Percentiles rank a stretch among this genome's conserved stretches.
phyloP scores from a whole-genome alignment of 2,888 invertebrate species.

The Lasioglossum morio region DNA sequence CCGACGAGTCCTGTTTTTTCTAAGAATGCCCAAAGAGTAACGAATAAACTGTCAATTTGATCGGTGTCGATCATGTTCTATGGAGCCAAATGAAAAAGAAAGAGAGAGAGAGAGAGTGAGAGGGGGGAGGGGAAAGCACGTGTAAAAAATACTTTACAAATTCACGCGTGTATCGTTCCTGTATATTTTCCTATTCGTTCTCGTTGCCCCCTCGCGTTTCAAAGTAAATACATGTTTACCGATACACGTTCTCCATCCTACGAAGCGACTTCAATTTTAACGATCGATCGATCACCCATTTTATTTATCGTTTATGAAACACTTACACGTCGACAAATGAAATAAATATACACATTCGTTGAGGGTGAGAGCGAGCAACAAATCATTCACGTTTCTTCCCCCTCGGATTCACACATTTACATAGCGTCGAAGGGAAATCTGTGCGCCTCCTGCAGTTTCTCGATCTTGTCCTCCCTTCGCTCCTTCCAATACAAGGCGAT shows the following conservation, averaged over 20 bases:
- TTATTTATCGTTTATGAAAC: constrained; percentile 69
- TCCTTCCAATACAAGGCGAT: constrained; percentile 96
- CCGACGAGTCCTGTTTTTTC: constrained; percentile 72
- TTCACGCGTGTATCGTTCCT: background rate
- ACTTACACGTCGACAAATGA: constrained; percentile 56
- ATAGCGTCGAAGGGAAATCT: constrained; percentile 95
- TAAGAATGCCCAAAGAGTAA: constrained; percentile 71
- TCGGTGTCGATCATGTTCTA: constrained; percentile 55
- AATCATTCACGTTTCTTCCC: constrained; percentile 36
- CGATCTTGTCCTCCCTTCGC: constrained; percentile 91
- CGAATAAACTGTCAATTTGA: constrained; percentile 77
- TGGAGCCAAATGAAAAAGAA: background rate
- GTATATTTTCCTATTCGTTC: constrained; percentile 17
- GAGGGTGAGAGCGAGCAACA: constrained; percentile 42
- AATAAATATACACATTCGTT: constrained; percentile 66
- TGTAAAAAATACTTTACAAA: constrained; percentile 33
- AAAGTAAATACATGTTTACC: constrained; percentile 11
- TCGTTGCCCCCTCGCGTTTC: constrained; percentile 16
- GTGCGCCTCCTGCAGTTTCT: constrained; percentile 92
- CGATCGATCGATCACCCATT: constrained; percentile 14
- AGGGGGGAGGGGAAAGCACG: background rate
- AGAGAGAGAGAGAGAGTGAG: background rate
- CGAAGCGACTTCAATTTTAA: background rate
- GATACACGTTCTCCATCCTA: constrained; percentile 6
- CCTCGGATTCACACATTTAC: constrained; percentile 84